Conservation (phyloP, 2,113 vertebrate species). For the Amphiprion percula region DNA sequence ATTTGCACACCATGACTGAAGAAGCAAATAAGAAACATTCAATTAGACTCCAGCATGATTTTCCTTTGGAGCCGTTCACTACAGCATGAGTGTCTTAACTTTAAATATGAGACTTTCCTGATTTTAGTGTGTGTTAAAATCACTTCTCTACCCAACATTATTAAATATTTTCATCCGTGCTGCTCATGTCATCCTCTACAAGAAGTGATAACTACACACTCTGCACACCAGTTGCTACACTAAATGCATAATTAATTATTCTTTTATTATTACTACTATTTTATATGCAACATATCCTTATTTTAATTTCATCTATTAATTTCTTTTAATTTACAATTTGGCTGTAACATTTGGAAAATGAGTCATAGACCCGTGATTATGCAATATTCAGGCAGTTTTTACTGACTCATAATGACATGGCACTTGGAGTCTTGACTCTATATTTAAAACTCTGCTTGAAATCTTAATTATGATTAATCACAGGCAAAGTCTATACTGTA, state of each 20-base stretch:
- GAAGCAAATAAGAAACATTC: background rate
- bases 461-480: background rate
- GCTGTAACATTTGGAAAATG: background rate
- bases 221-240: conserved; percentile 13
- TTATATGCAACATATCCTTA: background rate
- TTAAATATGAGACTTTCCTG: background rate
- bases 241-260: background rate
- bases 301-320: background rate
- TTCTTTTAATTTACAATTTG: background rate
- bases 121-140: background rate
- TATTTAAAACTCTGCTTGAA: background rate
- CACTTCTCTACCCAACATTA: background rate
- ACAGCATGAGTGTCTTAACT: background rate
- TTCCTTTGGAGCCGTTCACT: background rate
- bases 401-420: background rate
- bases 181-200: background rate
- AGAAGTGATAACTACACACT: background rate
- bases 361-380: background rate
- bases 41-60: background rate
- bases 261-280: background rate
- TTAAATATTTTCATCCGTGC: background rate
- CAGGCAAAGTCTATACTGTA: background rate
- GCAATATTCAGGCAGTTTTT: background rate
- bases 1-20: background rate
- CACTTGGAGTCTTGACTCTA: background rate